These are phyloP conservation scores for Tiliacea aurago DNA, from an alignment of 2,888 invertebrate genomes.

Conservation along the genomic window DNA sequence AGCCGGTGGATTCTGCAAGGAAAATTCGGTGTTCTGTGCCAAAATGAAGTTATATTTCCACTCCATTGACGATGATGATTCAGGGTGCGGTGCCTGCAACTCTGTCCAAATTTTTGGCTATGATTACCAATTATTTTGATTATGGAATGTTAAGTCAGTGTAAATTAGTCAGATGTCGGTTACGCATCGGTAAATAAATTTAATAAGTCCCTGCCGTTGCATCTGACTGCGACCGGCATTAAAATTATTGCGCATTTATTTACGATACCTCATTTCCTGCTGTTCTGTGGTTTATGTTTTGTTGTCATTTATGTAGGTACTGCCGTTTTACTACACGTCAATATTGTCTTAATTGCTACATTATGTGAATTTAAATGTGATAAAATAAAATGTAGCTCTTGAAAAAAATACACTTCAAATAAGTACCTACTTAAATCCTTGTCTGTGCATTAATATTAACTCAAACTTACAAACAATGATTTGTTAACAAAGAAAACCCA, in stretches of 20 bases:
- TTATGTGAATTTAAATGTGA: conserved; percentile 15
- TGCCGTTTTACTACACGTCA: conserved; percentile 35
- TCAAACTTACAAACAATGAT: conserved; percentile 1
- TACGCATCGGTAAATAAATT: conserved; percentile 82
- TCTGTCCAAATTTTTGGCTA: conserved; percentile 79
- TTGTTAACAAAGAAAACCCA: neutral
- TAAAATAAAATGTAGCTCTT: neutral
- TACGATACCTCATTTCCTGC: conserved; percentile 60
- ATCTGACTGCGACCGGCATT: conserved; percentile 52
- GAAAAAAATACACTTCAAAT: neutral
- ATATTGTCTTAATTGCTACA: conserved; percentile 37
- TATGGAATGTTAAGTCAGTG: conserved; percentile 76
- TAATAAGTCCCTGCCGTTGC: conserved; percentile 73
- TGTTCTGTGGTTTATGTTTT: conserved; percentile 37
- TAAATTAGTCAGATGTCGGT: conserved; percentile 79
- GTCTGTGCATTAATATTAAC: neutral
- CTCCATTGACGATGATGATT: conserved; percentile 84
- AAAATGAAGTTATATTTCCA: conserved; percentile 84
- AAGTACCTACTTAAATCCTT: neutral
- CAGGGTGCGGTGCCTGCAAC: conserved; percentile 71
- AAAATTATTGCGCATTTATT: conserved; percentile 61
- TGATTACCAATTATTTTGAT: conserved; percentile 83
- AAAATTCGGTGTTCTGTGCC: conserved; percentile 80
- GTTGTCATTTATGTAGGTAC: conserved; percentile 29
- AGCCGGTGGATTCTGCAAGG: conserved; percentile 73